phyloP scores from a whole-genome alignment of 2,888 invertebrate species.

The Blomia tropicalis region DNA sequence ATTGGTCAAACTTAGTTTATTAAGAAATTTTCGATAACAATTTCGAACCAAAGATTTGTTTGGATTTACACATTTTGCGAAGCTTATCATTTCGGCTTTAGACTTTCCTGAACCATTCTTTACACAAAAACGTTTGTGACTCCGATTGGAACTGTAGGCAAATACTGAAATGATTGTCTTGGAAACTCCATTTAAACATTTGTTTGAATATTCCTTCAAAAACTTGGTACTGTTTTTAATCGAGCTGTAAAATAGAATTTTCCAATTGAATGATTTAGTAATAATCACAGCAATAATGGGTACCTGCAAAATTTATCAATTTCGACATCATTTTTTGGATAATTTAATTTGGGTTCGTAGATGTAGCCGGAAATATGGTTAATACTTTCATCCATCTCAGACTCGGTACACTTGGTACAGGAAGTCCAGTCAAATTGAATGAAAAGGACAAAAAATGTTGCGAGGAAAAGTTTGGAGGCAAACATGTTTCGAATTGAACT shows the following conservation, averaged over 20 bases:
- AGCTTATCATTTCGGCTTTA: not conserved
- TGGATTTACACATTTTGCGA: slow-evolving; percentile 6
- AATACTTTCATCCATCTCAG: not conserved
- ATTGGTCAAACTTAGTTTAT: not conserved
- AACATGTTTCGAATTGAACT: no score
- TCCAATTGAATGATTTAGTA: not conserved
- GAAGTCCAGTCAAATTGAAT: no score
- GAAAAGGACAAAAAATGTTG: no score
- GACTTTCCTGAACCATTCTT: not conserved
- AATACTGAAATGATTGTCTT: slow-evolving; percentile 2
- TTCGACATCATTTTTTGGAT: not conserved
- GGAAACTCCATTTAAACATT: not conserved
- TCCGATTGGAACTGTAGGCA: not conserved
- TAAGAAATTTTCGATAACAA: not conserved
- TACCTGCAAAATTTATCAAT: slow-evolving; percentile 1
- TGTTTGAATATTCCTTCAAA: not conserved
- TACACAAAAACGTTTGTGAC: not conserved
- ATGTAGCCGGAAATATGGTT: not conserved
- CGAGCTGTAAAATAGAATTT: not conserved
- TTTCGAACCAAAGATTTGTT: not conserved
- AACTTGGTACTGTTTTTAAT: not conserved
- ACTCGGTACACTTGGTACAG: not conserved
- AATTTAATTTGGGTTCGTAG: not conserved
- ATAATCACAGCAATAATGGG: not conserved
- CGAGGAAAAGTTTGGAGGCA: no score